Conservation (phyloP, 1,140 invertebrate species). For the Thaumetopoea pityocampa region DNA sequence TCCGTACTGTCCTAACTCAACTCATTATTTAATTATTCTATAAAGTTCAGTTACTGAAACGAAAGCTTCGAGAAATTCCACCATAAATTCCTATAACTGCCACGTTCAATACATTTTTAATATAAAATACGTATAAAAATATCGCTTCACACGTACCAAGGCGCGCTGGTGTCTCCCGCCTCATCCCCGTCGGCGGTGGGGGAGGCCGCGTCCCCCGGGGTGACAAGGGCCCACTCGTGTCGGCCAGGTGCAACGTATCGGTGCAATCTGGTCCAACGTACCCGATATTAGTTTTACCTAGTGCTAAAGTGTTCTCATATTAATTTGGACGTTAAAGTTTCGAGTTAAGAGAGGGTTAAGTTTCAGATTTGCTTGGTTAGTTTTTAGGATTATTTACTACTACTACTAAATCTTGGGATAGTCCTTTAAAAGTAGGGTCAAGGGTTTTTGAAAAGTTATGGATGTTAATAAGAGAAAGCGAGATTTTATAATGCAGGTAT, state of each 20-base stretch:
- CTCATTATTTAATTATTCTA: too few relatives aligned
- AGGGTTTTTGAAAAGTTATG: too few relatives aligned
- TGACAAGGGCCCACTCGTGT: slow-evolving; percentile 19
- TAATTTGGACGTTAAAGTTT: slow-evolving; percentile 11
- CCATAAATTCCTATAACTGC: slow-evolving; percentile 1
- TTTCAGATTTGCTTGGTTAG: too few relatives aligned
- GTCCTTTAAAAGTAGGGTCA: too few relatives aligned
- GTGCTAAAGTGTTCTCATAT: slow-evolving; percentile 7
- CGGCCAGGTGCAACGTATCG: slow-evolving; percentile 31
- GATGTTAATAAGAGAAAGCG: too few relatives aligned
- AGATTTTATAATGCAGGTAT: too few relatives aligned
- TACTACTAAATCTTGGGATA: too few relatives aligned
- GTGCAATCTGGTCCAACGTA: slow-evolving; percentile 26
- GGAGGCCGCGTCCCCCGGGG: slow-evolving; percentile 11
- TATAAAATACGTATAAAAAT: slow-evolving; percentile 33
- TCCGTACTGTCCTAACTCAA: too few relatives aligned
- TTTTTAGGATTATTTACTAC: too few relatives aligned
- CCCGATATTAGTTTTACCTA: slow-evolving; percentile 25
- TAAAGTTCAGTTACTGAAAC: too few relatives aligned
- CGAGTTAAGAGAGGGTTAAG: not conserved
- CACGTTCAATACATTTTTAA: slow-evolving; percentile 6
- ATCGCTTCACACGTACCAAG: slow-evolving; percentile 41
- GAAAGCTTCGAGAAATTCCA: too few relatives aligned
- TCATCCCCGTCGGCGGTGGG: slow-evolving; percentile 17
- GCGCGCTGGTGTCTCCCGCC: slow-evolving; percentile 9